Conservation (phyloP, 2,797 vertebrate genomes). For the Pyrocephalus nanus region DNA sequence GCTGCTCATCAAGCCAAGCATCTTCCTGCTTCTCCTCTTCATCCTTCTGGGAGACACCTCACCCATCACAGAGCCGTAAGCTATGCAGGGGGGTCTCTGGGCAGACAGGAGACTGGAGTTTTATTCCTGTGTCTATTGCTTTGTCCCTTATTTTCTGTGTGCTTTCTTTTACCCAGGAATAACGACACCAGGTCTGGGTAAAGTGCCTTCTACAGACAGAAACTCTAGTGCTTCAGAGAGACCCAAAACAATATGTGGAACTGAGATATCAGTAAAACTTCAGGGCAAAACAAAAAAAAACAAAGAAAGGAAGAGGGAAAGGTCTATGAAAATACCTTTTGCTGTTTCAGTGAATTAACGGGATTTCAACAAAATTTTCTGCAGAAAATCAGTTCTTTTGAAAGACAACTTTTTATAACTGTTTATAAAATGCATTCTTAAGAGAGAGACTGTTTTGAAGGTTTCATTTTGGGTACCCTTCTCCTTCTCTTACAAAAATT, state of each 20-base stretch:
- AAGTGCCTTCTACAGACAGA: background rate
- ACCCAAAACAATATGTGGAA: background rate
- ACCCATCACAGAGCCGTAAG: conserved; percentile 47
- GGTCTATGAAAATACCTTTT: background rate
- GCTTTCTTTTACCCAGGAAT: background rate
- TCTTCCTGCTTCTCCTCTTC: conserved; percentile 45
- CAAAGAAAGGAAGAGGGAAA: background rate
- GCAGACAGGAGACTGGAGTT: background rate
- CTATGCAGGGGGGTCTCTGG: background rate
- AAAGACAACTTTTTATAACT: background rate
- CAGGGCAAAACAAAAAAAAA: background rate
- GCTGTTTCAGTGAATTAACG: background rate
- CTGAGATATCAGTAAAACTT: background rate
- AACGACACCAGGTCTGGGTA: background rate
- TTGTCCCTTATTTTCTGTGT: background rate
- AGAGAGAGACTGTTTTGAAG: background rate
- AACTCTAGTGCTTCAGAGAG: background rate
- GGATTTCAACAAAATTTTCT: background rate
- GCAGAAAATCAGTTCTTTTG: background rate
- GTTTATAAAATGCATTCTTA: background rate
- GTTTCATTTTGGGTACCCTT: background rate
- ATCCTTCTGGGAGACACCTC: background rate
- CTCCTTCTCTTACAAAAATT: background rate
- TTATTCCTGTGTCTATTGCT: background rate
- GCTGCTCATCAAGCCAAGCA: background rate